These are phyloP conservation scores for Megaceryle torquata DNA, from an alignment of 2,113 vertebrate species.

Conservation along the genomic window DNA sequence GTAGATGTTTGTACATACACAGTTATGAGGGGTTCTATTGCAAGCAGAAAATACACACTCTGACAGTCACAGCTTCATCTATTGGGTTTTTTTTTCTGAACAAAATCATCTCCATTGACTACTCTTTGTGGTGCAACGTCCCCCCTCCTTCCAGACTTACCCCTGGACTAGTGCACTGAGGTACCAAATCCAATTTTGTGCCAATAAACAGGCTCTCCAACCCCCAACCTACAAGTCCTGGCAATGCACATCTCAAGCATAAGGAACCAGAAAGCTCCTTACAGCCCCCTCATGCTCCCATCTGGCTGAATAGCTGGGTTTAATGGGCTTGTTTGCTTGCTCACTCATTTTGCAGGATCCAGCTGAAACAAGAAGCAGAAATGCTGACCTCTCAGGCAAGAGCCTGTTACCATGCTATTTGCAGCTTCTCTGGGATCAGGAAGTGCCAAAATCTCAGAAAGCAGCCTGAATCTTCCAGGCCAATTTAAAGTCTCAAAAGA, in stretches of 20 bases:
- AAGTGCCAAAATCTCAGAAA: constrained; percentile 34
- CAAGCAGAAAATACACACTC: not conserved
- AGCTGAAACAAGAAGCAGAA: not conserved
- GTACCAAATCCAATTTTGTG: not conserved
- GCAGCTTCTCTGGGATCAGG: not conserved
- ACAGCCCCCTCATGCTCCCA: not conserved
- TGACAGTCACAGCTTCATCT: not conserved
- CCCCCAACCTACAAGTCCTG: not conserved
- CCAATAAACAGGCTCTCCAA: not conserved
- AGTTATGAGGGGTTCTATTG: not conserved
- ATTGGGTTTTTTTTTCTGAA: not conserved
- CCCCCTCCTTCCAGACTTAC: not conserved
- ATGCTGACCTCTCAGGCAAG: not conserved
- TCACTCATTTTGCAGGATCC: not conserved
- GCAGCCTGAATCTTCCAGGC: not conserved
- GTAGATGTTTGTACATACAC: not conserved
- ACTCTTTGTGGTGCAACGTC: not conserved
- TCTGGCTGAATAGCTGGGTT: not conserved
- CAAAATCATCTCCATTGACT: not conserved
- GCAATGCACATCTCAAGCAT: not conserved
- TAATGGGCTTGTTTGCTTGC: not conserved
- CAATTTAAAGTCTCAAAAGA: constrained; percentile 21
- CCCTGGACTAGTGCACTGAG: not conserved
- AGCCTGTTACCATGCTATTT: not conserved
- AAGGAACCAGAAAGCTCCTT: not conserved